A percentile compares a stretch with the other conserved stretches of the same genome.
phyloP scores from a whole-genome alignment of 2,113 vertebrate genomes.

The Xiphophorus hellerii region DNA sequence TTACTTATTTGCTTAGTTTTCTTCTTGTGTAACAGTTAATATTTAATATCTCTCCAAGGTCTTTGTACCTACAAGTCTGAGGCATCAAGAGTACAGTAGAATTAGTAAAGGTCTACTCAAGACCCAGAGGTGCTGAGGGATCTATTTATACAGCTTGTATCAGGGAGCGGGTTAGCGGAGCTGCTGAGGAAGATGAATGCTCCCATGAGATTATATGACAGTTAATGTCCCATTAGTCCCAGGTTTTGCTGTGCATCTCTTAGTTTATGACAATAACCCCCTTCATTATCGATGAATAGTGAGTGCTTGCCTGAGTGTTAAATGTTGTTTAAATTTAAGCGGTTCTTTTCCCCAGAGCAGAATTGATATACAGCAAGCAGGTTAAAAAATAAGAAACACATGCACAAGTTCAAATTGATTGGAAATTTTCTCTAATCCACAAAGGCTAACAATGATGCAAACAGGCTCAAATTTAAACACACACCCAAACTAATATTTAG shows the following conservation, averaged over 20 bases:
- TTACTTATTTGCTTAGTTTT: slow-evolving; percentile 58
- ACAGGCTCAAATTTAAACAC: too few relatives aligned
- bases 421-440: too few relatives aligned
- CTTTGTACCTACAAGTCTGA: slow-evolving; percentile 43
- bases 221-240: slow-evolving; percentile 4
- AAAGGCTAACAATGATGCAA: too few relatives aligned
- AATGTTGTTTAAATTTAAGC: neutral
- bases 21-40: slow-evolving; percentile 45
- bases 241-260: neutral
- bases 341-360: neutral
- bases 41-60: slow-evolving; percentile 42
- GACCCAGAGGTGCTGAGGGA: slow-evolving; percentile 1
- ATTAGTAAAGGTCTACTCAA: slow-evolving; percentile 15
- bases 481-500: too few relatives aligned
- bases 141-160: slow-evolving; percentile 2
- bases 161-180: neutral
- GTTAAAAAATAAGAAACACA: too few relatives aligned
- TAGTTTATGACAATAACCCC: neutral
- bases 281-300: neutral
- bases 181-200: neutral
- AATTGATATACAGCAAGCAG: neutral
- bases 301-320: neutral
- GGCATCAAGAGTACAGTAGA: slow-evolving; percentile 24
- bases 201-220: slow-evolving; percentile 14
- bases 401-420: too few relatives aligned